A percentile compares a stretch with the other conserved stretches of the same genome.
Evolutionary conservation across 2,113 vertebrate species (phyloP).

Genomic region (Vombatus ursinus): DNA sequence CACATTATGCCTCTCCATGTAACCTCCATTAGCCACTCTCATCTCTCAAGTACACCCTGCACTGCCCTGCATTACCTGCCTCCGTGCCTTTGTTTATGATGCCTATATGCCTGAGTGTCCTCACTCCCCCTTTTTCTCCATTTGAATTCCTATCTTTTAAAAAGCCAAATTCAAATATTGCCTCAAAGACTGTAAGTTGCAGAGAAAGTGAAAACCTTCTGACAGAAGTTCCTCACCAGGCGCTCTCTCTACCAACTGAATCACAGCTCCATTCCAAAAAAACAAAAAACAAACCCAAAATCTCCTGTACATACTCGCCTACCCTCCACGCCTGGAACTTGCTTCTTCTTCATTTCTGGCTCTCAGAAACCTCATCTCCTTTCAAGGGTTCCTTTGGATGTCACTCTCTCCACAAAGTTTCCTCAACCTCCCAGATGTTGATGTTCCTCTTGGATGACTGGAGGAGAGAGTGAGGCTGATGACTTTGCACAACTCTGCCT

Average conservation of each 20-base stretch:
- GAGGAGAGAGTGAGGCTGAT: not conserved
- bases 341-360: not conserved
- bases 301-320: not conserved
- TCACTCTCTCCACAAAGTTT: not conserved
- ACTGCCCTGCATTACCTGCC: not conserved
- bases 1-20: not conserved
- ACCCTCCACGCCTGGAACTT: not conserved
- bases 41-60: not conserved
- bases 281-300: too few relatives aligned
- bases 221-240: not conserved
- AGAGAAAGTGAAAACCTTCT: not conserved
- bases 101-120: not conserved
- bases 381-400: not conserved
- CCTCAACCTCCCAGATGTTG: not conserved
- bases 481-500: not conserved
- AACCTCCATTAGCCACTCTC: not conserved
- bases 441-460: not conserved
- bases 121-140: not conserved
- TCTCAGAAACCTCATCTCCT: not conserved
- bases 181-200: not conserved
- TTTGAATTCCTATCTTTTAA: not conserved
- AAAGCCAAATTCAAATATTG: not conserved
- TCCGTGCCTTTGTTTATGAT: not conserved
- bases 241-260: not conserved
- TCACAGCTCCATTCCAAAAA: not conserved